These are phyloP conservation scores for Mastomys natalensis DNA, from an alignment of 2,113 vertebrate species.

Conservation along the genomic window DNA sequence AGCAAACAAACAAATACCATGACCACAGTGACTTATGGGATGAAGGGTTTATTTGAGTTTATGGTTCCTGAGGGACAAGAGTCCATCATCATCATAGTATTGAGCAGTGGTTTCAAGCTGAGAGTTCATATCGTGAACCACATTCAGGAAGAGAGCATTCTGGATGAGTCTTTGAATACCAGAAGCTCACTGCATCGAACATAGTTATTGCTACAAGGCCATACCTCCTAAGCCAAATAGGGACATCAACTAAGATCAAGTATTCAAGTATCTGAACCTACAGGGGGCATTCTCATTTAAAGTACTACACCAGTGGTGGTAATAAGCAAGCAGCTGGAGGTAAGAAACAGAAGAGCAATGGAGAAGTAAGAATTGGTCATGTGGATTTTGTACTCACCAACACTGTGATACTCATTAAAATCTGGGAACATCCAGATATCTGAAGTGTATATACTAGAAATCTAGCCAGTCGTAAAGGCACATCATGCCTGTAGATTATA, in stretches of 20 bases:
- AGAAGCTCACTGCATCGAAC: background rate
- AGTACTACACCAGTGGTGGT: background rate
- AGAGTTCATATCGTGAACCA: background rate
- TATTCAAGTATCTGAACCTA: background rate
- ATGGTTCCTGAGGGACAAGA: too few relatives aligned
- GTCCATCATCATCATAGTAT: background rate
- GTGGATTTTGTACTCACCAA: background rate
- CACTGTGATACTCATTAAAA: background rate
- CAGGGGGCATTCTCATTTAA: background rate
- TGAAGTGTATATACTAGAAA: background rate
- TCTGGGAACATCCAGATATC: background rate
- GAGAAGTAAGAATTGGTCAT: constrained; percentile 3
- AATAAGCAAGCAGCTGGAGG: background rate
- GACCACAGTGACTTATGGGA: too few relatives aligned
- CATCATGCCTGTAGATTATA: background rate
- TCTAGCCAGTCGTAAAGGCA: background rate
- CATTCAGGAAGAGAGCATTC: background rate
- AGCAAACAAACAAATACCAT: background rate
- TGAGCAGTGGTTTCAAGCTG: too few relatives aligned
- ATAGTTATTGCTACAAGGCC: background rate
- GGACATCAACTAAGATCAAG: background rate
- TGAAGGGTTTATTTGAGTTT: background rate
- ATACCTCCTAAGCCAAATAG: background rate
- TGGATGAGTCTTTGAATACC: background rate
- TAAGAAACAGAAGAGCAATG: background rate